A percentile compares a stretch with the other conserved stretches of the same genome.
phyloP scores from a whole-genome alignment of 2,797 vertebrate species.

The Avahi laniger region DNA sequence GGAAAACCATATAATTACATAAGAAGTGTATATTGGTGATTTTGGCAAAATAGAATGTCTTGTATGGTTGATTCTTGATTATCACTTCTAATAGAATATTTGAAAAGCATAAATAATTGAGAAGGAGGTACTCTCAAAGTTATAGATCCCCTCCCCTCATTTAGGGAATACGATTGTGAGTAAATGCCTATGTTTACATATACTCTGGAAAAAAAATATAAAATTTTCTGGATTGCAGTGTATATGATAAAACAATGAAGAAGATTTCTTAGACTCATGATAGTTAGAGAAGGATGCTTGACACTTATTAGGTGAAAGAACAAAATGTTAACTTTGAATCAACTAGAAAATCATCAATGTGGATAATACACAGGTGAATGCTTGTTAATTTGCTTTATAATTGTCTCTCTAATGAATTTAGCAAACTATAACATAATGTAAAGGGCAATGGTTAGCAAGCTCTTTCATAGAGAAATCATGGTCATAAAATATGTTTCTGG shows the following conservation, averaged over 20 bases:
- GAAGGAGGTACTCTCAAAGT: not conserved
- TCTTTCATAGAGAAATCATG: conserved; percentile 53
- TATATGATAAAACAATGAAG: not conserved
- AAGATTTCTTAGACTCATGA: not conserved
- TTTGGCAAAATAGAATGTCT: not conserved
- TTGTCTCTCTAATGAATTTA: conserved; percentile 61
- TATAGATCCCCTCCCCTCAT: not conserved
- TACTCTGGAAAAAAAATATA: not conserved
- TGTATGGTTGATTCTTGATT: not conserved
- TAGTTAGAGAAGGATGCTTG: not conserved
- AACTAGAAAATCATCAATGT: not conserved
- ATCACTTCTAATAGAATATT: not conserved
- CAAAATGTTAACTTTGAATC: conserved; percentile 22
- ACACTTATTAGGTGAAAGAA: not conserved
- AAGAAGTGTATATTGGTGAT: not conserved
- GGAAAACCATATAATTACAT: not conserved
- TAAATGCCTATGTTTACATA: not conserved
- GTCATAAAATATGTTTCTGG: conserved; percentile 65
- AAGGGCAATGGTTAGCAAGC: conserved; percentile 43
- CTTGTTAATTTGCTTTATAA: conserved; percentile 47
- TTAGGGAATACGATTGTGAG: not conserved
- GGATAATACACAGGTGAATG: not conserved
- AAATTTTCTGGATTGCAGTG: not conserved
- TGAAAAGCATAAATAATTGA: not conserved
- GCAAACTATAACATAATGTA: conserved; percentile 31